Base-by-base conservation (phyloP, 2,888 invertebrate genomes). In the Nomada goodeniana region DNA sequence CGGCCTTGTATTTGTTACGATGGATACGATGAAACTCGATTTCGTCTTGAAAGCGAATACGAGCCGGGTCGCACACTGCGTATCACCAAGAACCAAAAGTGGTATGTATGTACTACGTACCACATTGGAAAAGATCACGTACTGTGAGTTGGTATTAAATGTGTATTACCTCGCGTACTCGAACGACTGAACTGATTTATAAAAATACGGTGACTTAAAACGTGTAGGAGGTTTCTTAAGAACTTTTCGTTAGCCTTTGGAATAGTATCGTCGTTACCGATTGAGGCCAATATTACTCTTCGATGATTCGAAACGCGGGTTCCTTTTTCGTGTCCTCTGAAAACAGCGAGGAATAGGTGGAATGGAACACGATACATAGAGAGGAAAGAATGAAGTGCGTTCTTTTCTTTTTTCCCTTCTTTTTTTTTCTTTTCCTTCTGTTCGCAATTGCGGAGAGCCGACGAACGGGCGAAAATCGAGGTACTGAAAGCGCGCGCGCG, bases 81-180 rank as follows among this genome's bases (percentile, higher is more conserved):
- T 74, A 71, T 36, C 26, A 50, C 69, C 47, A 15, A 73, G 44
- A 44, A 73, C 61, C 36, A 26, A 74, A 55, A 67, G 47, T 36
- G 36, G 7, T 36, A 64, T 61, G 29, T 59, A 64, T 61, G 29
- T 59, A 82, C 77, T 87, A 1, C 47, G 44, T 59, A 50, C 47
- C 47, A 86, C 88, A 47, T 47, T 76, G 63, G 50, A 53, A 60
- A 75, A 36, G 44, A 82, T 76, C 85, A 85, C n/a, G 47, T 89
- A 90, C 84, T 86, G 77, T 86, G 85, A 86, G 84, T 86, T 88
- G 75, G 82, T 76, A 67, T 71, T 20, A 52, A 74, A 18, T 29
- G 42, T 64, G 47, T 68, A 63, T 65, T 59, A 75, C 68, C 26
- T 83, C 71, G 73, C 55, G 76, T 82, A 60, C 68, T 76, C 70